A percentile compares a stretch with the other conserved stretches of the same genome.
Evolutionary conservation across 2,113 vertebrate species (phyloP).

Genomic region (Pachyramphus minor): DNA sequence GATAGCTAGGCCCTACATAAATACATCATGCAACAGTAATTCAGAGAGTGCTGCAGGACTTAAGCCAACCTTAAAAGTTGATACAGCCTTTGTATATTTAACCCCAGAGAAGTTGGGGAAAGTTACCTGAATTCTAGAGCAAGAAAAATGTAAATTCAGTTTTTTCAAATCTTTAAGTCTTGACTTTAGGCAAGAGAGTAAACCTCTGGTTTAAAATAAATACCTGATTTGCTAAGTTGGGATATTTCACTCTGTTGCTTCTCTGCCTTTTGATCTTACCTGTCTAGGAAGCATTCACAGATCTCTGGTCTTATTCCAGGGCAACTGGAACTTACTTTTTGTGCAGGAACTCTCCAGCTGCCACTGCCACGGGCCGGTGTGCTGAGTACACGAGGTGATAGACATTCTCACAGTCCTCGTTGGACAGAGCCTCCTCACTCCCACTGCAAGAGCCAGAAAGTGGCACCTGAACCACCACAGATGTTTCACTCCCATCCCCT

Average conservation of each 20-base stretch:
- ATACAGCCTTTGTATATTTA: background rate
- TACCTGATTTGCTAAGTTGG: background rate
- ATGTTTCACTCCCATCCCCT: background rate
- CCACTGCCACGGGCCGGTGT: constrained; percentile 95
- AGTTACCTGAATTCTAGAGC: background rate
- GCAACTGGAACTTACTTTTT: constrained; percentile 84
- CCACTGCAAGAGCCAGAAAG: constrained; percentile 81
- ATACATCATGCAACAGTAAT: background rate
- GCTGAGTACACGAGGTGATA: constrained; percentile 98
- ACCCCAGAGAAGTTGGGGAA: background rate
- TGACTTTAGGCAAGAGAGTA: background rate
- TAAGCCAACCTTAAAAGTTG: background rate
- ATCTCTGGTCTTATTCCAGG: background rate
- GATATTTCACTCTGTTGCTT: background rate
- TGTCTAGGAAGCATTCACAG: background rate
- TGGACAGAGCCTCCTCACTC: constrained; percentile 96
- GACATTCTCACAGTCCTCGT: constrained; percentile 99
- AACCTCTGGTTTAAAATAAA: background rate
- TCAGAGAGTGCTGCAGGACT: background rate
- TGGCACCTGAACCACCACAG: constrained; percentile 14
- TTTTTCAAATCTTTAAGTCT: background rate
- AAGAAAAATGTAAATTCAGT: background rate
- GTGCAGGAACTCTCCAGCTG: constrained; percentile 96
- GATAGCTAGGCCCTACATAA: background rate
- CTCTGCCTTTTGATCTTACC: background rate